Percentiles rank a stretch among this genome's conserved stretches.
Evolutionary conservation across 2,113 vertebrate genomes (phyloP).

Genomic region (Ornithorhynchus anatinus): DNA sequence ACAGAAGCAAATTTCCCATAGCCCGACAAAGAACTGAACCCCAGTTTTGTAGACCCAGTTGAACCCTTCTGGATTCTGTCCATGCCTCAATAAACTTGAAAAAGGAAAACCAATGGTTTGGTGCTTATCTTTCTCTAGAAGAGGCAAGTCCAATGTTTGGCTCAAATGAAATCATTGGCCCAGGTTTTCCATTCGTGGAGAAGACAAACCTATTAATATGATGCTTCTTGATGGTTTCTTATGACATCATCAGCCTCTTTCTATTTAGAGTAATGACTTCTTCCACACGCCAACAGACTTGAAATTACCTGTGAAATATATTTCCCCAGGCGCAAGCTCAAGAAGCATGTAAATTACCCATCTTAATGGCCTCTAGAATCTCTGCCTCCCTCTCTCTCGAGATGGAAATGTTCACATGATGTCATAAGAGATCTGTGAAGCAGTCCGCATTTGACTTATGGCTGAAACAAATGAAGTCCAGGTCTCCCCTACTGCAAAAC

Average conservation of each 20-base stretch:
- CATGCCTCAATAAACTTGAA: background rate
- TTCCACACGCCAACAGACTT: conserved; percentile 69
- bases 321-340: conserved; percentile 67
- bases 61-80: too few species aligned
- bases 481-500: too few species aligned
- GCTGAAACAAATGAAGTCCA: too few species aligned
- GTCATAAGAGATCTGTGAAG: background rate
- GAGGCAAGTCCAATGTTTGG: conserved; percentile 28
- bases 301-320: conserved; percentile 82
- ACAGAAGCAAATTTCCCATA: too few species aligned
- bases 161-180: too few species aligned
- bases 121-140: background rate
- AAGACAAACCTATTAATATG: conserved; percentile 17
- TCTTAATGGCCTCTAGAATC: conserved; percentile 69
- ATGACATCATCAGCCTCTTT: conserved; percentile 56
- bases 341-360: conserved; percentile 73
- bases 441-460: background rate
- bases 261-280: conserved; percentile 73
- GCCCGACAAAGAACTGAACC: too few species aligned
- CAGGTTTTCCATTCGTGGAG: background rate
- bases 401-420: conserved; percentile 32
- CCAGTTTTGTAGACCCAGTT: too few species aligned
- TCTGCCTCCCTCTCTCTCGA: conserved; percentile 7
- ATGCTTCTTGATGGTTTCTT: conserved; percentile 19
- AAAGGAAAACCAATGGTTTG: background rate